These are phyloP conservation scores for Spicauda simplicius DNA, from an alignment of 2,888 invertebrate species.

Conservation along the genomic window DNA sequence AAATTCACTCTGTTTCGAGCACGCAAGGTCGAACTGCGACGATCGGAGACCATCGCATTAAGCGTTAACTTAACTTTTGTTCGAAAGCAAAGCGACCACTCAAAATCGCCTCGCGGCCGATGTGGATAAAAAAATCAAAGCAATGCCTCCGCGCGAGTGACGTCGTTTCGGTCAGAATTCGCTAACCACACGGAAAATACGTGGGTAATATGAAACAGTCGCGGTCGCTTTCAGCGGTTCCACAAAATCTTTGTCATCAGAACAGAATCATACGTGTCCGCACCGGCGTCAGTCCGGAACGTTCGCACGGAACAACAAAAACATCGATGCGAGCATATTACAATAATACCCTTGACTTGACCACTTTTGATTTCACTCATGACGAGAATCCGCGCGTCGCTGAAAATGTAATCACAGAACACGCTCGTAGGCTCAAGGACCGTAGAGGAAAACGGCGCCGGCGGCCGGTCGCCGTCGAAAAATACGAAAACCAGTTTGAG, in stretches of 20 bases:
- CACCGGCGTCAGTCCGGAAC: background rate
- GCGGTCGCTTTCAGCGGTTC: background rate
- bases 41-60: constrained; percentile 41
- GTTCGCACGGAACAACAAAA: background rate
- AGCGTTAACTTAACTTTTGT: constrained; percentile 46
- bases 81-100: constrained; percentile 60
- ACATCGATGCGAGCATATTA: constrained; percentile 5
- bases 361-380: constrained; percentile 44
- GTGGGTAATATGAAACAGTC: background rate
- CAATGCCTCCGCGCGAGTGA: constrained; percentile 51
- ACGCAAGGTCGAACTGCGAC: constrained; percentile 31
- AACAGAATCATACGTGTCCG: background rate
- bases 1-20: constrained; percentile 53
- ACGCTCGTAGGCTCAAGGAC: constrained; percentile 52
- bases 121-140: constrained; percentile 54
- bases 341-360: constrained; percentile 31
- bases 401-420: constrained; percentile 44
- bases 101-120: constrained; percentile 62
- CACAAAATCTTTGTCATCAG: constrained; percentile 6
- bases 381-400: constrained; percentile 39
- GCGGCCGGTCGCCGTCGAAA: constrained; percentile 66
- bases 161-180: constrained; percentile 47
- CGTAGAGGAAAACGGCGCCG: constrained; percentile 66
- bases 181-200: constrained; percentile 50
- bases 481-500: constrained; percentile 78